Conservation (phyloP, 1,140 invertebrate species). For the Drosophila hydei region DNA sequence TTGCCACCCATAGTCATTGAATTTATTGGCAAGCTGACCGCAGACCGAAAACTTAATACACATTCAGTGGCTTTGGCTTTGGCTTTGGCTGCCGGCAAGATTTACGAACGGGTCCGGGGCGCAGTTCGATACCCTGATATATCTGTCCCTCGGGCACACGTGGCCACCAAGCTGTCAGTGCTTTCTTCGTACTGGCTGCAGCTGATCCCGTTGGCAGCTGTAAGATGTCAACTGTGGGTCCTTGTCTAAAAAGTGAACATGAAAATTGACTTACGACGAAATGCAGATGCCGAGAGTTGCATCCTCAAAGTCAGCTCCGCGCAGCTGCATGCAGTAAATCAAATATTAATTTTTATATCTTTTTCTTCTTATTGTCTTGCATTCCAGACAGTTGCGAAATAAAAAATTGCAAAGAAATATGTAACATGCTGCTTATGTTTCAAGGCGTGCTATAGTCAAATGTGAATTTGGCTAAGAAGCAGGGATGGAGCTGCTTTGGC, state of each 20-base stretch:
- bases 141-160: conserved; percentile 23
- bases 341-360: conserved; percentile 30
- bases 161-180: conserved; percentile 2
- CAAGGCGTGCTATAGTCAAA: conserved; percentile 37
- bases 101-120: conserved; percentile 35
- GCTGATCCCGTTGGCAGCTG: not conserved
- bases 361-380: not conserved
- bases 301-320: conserved; percentile 1
- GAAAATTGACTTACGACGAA: conserved; percentile 45
- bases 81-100: conserved; percentile 25
- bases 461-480: conserved; percentile 22
- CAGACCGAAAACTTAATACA: conserved; percentile 47
- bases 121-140: conserved; percentile 38
- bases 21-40: conserved; percentile 68
- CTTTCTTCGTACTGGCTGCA: not conserved
- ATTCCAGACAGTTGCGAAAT: not conserved
- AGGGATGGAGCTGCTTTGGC: conserved; percentile 2
- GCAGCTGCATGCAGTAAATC: conserved; percentile 24
- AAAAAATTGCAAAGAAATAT: conserved; percentile 7
- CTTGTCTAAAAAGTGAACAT: conserved; percentile 20
- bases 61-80: conserved; percentile 50
- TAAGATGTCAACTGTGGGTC: not conserved
- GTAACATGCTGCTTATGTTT: not conserved
- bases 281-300: conserved; percentile 28
- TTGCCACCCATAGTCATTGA: conserved; percentile 36